A percentile compares a stretch with the other conserved stretches of the same genome.
phyloP scores from a whole-genome alignment of 2,797 vertebrate genomes.

The Euthynnus affinis region DNA sequence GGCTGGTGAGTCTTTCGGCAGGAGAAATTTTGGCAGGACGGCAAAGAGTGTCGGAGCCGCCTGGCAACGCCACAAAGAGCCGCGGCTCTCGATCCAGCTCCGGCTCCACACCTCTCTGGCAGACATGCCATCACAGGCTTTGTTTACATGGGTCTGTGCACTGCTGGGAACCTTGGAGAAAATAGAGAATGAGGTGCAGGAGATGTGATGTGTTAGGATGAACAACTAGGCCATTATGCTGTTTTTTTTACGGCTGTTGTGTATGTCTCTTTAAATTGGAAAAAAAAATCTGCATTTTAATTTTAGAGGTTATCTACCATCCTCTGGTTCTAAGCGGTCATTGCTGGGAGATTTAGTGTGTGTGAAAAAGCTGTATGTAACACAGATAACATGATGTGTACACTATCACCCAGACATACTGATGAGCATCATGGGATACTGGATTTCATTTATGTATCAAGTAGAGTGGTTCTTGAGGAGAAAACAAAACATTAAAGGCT shows the following conservation, averaged over 20 bases:
- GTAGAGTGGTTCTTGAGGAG: background rate
- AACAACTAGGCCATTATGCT: conserved; percentile 44
- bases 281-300: conserved; percentile 16
- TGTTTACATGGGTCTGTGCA: conserved; percentile 56
- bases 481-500: too few relatives aligned
- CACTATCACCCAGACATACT: background rate
- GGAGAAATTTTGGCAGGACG: conserved; percentile 73
- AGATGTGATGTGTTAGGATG: conserved; percentile 42
- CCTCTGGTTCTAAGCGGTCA: background rate
- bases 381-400: background rate
- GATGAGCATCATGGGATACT: background rate
- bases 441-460: background rate
- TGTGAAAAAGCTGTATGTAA: background rate
- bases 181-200: conserved; percentile 33
- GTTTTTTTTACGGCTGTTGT: background rate
- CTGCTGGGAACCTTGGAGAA: conserved; percentile 44
- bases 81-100: conserved; percentile 71
- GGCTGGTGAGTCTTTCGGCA: conserved; percentile 68
- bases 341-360: background rate
- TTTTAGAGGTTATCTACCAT: background rate
- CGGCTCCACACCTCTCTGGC: conserved; percentile 79
- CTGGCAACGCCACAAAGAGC: conserved; percentile 84
- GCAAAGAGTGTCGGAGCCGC: conserved; percentile 74
- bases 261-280: conserved; percentile 7
- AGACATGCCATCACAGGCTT: conserved; percentile 71